Base-by-base conservation (phyloP, 2,797 vertebrate species). In the Sandelia bainsii region DNA sequence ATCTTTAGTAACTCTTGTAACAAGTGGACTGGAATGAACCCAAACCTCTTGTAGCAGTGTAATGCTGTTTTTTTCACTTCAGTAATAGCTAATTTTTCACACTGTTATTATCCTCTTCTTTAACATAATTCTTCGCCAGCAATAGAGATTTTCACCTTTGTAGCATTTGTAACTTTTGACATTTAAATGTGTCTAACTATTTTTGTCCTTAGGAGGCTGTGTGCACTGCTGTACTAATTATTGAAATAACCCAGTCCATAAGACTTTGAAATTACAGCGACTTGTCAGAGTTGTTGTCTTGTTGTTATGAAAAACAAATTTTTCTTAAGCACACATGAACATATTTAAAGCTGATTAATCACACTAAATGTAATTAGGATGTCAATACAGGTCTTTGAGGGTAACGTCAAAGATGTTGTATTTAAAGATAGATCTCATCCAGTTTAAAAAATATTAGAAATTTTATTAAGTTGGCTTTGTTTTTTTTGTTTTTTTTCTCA, bases 371-470 rank as follows among this genome's bases (percentile, higher is more conserved):
- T 52, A 72, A 75, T 73, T 60, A 11, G 29, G 19, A 44, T 62
- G 69, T 68, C 48, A 54, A 32, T 69, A 16, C 32, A 52, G 49
- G 34, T 62, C 9, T 67, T 59, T 12, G 27, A 65, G 20, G 29
- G 9, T 61, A 68, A 61, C 67, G 61, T 53, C 42, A 60, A 48
- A 79, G 65, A 22, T 51, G 39, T 62, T 53, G 4, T 52, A 57
- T 65, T 62, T 27, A 81, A 72, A 73, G 57, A 67, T 60, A 69
- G 53, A 40, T 53, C 59, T 74, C 44, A 11, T 56, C 2, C 49
- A 57, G 67, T 59, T 82, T 60, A 82, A 25, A 78, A 46, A 19
- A 62, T 77, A 79, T 74, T n/a, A 49, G 37, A 27, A 50, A 51
- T 63, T 40, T 37, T 14, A 72, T 60, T 6, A 49, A 60, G 34